A percentile compares a stretch with the other conserved stretches of the same genome.
phyloP scores from a whole-genome alignment of 2,888 invertebrate genomes.

The Acrobasis consociella region DNA sequence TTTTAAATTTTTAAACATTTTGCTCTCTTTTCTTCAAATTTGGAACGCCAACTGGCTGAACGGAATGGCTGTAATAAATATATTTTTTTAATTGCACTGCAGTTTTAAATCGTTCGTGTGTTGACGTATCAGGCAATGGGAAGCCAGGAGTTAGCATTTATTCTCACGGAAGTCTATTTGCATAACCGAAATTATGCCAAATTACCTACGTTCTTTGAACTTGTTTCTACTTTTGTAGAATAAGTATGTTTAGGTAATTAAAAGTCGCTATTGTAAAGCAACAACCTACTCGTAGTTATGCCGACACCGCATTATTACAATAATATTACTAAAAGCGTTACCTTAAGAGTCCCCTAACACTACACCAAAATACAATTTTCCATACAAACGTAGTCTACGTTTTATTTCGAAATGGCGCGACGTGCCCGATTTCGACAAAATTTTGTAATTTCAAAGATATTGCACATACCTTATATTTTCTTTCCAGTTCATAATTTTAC shows the following conservation, averaged over 20 bases:
- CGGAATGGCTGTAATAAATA: constrained; percentile 49
- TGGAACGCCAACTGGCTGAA: constrained; percentile 46
- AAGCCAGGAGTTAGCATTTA: constrained; percentile 26
- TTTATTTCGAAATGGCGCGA: too few species aligned
- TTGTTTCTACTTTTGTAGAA: not conserved
- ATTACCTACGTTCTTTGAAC: constrained; percentile 8
- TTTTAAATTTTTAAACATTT: constrained; percentile 51
- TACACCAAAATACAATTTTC: too few species aligned
- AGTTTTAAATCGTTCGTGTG: constrained; percentile 46
- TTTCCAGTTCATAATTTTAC: too few species aligned
- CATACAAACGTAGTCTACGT: too few species aligned
- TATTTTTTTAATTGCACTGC: constrained; percentile 53
- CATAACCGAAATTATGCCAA: constrained; percentile 22
- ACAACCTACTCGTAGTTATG: too few species aligned
- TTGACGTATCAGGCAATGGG: constrained; percentile 55
- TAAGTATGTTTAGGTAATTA: not conserved
- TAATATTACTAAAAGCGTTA: too few species aligned
- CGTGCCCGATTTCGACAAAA: too few species aligned
- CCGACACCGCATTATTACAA: too few species aligned
- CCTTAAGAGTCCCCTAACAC: too few species aligned
- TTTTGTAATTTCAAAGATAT: too few species aligned
- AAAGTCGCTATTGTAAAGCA: too few species aligned
- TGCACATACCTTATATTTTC: too few species aligned
- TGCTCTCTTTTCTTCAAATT: constrained; percentile 52
- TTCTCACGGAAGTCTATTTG: constrained; percentile 27